Percentiles rank a stretch among this genome's conserved stretches.
Conservation (phyloP, 2,888 invertebrate species). For the Euzophera pinguis region DNA sequence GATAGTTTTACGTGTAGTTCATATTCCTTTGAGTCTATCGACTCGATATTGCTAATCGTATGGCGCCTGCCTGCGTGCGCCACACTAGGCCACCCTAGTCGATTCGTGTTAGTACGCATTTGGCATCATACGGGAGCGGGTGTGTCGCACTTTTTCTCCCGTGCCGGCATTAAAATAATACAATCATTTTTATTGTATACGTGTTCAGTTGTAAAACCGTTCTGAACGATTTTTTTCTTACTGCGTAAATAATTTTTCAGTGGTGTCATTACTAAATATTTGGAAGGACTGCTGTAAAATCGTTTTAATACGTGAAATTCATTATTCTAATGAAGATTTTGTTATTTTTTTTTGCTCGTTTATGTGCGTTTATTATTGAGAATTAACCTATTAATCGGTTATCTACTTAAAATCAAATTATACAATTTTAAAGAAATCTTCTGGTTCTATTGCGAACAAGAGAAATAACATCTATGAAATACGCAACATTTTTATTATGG, state of each 20-base stretch:
- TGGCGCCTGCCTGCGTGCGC: conserved; percentile 56
- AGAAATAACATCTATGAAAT: background rate
- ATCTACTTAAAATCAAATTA: background rate
- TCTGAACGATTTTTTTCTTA: conserved; percentile 46
- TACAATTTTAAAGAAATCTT: too few species aligned
- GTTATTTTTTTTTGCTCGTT: conserved; percentile 23
- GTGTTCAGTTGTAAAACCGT: conserved; percentile 56
- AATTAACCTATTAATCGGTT: conserved; percentile 5
- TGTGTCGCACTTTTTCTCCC: conserved; percentile 34
- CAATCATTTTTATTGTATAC: conserved; percentile 42
- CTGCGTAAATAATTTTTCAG: conserved; percentile 31
- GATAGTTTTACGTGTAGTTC: conserved; percentile 28
- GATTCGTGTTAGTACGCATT: conserved; percentile 65
- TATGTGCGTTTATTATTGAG: conserved; percentile 6
- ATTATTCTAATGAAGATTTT: conserved; percentile 20
- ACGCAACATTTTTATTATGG: background rate
- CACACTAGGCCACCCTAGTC: conserved; percentile 55
- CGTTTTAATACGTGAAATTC: conserved; percentile 12
- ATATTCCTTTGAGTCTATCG: conserved; percentile 43
- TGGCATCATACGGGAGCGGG: conserved; percentile 42
- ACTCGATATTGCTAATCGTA: conserved; percentile 59
- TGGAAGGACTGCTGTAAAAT: conserved; percentile 26
- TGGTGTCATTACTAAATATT: conserved; percentile 32
- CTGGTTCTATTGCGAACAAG: too few species aligned
- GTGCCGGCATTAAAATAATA: conserved; percentile 47